A percentile compares a stretch with the other conserved stretches of the same genome.
phyloP scores from a whole-genome alignment of 2,113 vertebrate genomes.

The Cygnus buccinator region DNA sequence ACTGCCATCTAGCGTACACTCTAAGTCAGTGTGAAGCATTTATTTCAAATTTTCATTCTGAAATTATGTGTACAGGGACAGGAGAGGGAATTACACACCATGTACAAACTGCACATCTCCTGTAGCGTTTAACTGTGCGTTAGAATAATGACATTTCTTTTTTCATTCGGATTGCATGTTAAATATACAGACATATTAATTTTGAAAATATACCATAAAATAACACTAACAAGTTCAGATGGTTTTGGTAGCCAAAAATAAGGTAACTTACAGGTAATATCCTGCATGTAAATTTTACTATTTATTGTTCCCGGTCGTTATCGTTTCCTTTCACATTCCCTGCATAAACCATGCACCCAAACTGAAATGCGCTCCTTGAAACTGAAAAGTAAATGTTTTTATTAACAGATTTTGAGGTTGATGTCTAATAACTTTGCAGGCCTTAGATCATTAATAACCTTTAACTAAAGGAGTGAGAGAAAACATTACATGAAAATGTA shows the following conservation, averaged over 20 bases:
- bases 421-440: neutral
- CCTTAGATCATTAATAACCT: neutral
- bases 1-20: constrained; percentile 73
- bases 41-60: neutral
- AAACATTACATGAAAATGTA: neutral
- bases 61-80: neutral
- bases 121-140: neutral
- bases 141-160: neutral
- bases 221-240: neutral
- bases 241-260: neutral
- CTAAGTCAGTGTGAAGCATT: neutral
- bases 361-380: neutral
- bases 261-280: neutral
- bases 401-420: neutral
- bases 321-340: neutral
- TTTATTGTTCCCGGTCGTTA: neutral
- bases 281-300: neutral
- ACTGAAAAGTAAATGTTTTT: neutral
- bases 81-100: neutral
- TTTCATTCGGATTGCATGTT: neutral
- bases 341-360: neutral
- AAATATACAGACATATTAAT: neutral
- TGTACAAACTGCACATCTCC: neutral
- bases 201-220: neutral
- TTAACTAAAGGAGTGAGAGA: neutral